phyloP scores from a whole-genome alignment of 1,140 invertebrate genomes.

The Orussus abietinus region DNA sequence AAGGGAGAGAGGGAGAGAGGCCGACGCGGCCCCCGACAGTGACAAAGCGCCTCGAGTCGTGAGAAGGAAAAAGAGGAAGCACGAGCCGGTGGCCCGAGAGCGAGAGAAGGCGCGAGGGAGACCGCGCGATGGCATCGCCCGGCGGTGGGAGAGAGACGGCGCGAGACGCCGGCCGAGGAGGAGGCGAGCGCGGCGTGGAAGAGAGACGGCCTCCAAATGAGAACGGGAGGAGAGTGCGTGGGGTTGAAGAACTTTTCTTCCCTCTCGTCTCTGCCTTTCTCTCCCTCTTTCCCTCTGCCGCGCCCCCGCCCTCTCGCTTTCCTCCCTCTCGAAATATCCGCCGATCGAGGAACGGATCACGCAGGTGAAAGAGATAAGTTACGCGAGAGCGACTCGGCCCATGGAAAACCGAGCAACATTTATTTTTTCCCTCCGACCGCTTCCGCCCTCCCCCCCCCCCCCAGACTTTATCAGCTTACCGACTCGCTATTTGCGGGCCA shows the following conservation, averaged over 20 bases:
- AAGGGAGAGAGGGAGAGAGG: not conserved
- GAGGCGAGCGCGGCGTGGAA: too few species aligned
- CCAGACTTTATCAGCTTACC: too few species aligned
- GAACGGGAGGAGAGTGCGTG: not conserved
- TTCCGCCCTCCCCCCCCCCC: too few species aligned
- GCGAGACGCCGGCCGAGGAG: not conserved
- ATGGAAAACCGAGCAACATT: too few species aligned
- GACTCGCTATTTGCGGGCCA: too few species aligned
- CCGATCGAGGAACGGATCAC: too few species aligned
- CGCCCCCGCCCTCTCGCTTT: too few species aligned
- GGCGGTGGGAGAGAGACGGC: not conserved
- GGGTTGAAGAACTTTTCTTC: slow-evolving; percentile 1
- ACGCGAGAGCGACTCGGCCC: too few species aligned
- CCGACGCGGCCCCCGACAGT: slow-evolving; percentile 14
- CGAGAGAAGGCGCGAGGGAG: slow-evolving; percentile 4
- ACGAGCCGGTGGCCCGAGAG: too few species aligned
- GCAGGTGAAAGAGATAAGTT: too few species aligned
- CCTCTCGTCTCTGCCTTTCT: not conserved
- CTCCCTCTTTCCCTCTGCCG: not conserved
- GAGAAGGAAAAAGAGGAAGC: slow-evolving; percentile 18
- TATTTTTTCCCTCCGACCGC: too few species aligned
- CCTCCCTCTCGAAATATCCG: not conserved
- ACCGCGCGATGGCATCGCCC: not conserved
- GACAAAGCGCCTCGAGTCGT: slow-evolving; percentile 18
- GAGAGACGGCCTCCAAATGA: slow-evolving; percentile 1